phyloP scores from a whole-genome alignment of 1,140 invertebrate genomes.

The Diuraphis noxia region DNA sequence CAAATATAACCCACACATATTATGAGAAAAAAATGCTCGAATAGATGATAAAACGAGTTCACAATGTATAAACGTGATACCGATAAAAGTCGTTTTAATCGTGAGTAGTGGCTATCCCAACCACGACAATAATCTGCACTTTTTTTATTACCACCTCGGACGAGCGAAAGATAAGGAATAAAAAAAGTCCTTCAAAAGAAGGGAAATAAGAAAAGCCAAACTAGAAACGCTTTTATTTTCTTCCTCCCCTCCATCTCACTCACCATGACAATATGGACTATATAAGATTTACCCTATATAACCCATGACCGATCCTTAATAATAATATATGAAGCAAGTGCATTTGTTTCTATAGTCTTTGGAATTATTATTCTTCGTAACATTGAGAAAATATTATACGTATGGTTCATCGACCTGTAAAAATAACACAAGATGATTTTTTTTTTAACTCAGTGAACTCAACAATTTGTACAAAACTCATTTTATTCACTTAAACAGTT shows the following conservation, averaged over 20 bases:
- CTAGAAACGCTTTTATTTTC: background rate
- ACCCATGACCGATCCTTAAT: background rate
- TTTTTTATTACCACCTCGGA: background rate
- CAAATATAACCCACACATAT: background rate
- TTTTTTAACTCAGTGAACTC: background rate
- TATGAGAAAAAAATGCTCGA: background rate
- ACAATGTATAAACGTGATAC: background rate
- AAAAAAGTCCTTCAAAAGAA: background rate
- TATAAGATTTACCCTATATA: background rate
- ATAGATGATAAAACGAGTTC: background rate
- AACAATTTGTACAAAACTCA: background rate
- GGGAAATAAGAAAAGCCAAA: background rate
- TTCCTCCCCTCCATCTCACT: background rate
- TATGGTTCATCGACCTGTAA: background rate
- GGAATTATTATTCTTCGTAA: background rate
- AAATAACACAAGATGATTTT: background rate
- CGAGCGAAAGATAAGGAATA: background rate
- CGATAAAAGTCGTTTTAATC: conserved; percentile 19
- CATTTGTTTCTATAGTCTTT: background rate
- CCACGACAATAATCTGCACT: background rate
- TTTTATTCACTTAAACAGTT: too few species aligned
- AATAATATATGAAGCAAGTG: background rate
- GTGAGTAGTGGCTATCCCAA: background rate
- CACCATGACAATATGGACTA: background rate
- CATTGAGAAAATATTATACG: background rate